A percentile compares a stretch with the other conserved stretches of the same genome.
Evolutionary conservation across 2,113 vertebrate genomes (phyloP).

Genomic region (Chaetodon auriga): DNA sequence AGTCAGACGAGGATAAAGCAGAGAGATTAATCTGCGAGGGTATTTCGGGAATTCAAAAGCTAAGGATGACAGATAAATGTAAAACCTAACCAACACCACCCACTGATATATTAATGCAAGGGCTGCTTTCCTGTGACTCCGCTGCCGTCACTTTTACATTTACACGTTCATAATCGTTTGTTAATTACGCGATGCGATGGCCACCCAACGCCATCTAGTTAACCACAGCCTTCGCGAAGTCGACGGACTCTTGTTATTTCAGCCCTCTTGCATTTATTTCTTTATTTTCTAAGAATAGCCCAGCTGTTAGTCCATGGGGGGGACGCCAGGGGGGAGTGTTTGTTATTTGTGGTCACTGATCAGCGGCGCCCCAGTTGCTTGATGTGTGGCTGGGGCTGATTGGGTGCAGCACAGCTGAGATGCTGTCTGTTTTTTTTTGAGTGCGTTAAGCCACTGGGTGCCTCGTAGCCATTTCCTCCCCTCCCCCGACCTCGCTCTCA

Average conservation of each 20-base stretch:
- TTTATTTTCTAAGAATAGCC: constrained; percentile 54
- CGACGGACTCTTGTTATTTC: constrained; percentile 27
- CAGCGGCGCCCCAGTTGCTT: constrained; percentile 42
- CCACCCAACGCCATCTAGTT: constrained; percentile 1
- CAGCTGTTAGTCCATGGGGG: constrained; percentile 53
- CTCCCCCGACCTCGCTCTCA: not conserved
- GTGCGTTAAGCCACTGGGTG: constrained; percentile 41
- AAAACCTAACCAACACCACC: constrained; percentile 4
- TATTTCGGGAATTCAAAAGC: constrained; percentile 37
- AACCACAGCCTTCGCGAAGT: constrained; percentile 21
- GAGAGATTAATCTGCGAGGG: constrained; percentile 32
- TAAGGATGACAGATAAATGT: constrained; percentile 46
- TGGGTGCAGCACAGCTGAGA: constrained; percentile 45
- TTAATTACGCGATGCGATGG: constrained; percentile 45
- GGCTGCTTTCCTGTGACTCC: constrained; percentile 34
- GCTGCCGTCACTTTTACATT: constrained; percentile 28
- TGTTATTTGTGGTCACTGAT: constrained; percentile 69
- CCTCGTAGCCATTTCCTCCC: not conserved
- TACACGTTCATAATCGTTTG: constrained; percentile 31
- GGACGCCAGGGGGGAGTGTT: constrained; percentile 42
- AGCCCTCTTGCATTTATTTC: constrained; percentile 36
- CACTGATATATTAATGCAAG: constrained; percentile 28
- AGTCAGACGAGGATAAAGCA: constrained; percentile 43
- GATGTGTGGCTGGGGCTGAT: constrained; percentile 47
- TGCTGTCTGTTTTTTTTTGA: constrained; percentile 20